Percentiles rank a stretch among this genome's conserved stretches.
These are phyloP conservation scores for Poeciliopsis retropinna DNA, from an alignment of 2,113 vertebrate species.

Conservation along the genomic window DNA sequence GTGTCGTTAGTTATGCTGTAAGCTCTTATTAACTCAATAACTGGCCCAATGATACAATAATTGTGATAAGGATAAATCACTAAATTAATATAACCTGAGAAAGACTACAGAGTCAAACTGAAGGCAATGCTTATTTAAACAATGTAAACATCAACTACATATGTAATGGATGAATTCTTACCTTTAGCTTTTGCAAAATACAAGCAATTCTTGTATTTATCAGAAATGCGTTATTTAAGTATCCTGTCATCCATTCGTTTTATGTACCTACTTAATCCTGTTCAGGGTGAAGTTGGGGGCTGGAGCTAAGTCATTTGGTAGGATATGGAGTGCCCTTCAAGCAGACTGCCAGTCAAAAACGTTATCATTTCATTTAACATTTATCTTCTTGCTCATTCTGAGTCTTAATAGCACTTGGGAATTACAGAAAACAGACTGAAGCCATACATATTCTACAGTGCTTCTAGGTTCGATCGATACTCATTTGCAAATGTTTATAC, in stretches of 20 bases:
- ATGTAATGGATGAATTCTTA: constrained; percentile 25
- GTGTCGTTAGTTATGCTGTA: constrained; percentile 69
- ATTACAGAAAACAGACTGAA: background rate
- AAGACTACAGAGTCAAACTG: constrained; percentile 35
- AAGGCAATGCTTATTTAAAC: constrained; percentile 15
- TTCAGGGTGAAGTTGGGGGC: background rate
- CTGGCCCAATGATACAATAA: constrained; percentile 74
- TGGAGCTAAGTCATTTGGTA: background rate
- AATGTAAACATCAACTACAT: constrained; percentile 10
- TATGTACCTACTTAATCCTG: background rate
- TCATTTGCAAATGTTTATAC: constrained; percentile 19
- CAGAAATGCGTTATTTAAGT: constrained; percentile 39
- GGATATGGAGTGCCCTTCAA: background rate
- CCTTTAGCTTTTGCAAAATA: background rate
- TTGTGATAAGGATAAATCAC: constrained; percentile 64
- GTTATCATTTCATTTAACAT: constrained; percentile 27
- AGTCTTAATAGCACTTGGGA: background rate
- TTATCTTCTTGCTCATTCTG: constrained; percentile 2
- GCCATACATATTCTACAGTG: constrained; percentile 1
- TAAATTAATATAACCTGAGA: constrained; percentile 38
- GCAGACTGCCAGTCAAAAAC: constrained; percentile 8
- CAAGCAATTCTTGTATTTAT: constrained; percentile 16
- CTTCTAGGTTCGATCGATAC: constrained; percentile 23
- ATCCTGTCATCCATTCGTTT: background rate
- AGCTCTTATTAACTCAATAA: constrained; percentile 73